Evolutionary conservation across 2,888 invertebrate species (phyloP), one percentile per base, ranked within the genome.

Genomic region (Crematogaster levior): DNA sequence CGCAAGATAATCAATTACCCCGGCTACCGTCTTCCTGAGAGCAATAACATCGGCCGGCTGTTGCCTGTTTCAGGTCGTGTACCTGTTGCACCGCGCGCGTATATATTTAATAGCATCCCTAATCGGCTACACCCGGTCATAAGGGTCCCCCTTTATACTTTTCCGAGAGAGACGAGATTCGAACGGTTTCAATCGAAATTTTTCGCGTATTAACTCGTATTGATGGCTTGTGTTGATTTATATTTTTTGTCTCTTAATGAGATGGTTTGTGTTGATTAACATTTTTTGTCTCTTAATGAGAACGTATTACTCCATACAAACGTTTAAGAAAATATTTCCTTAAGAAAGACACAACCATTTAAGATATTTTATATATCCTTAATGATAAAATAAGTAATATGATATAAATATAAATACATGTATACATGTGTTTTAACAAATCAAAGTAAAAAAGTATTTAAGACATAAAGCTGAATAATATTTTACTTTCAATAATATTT

Each of bases 1-100:
- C 90, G 89, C 91, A 91, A 90, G 91, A 92, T 92, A 92, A 92
- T 92, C 91, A 92, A 92, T 92, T 92, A 92, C 91, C 89, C 85
- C 89, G 86, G 89, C 87, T 90, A 89, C 90, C 89, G 90, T 86
- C 90, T 90, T 89, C 89, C 87, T 87, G 84, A 89, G 87, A 84
- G 89, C 77, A 88, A 90, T 86, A 89, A 89, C 88, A 88, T 85
- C 88, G 85, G 68, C 82, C 86, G 81, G 85, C 79, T 83, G 87
- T 73, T 81, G 72, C 77, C 53, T 81, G 81, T 77, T 60, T 79
- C 82, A 77, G 84, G 81, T 87, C 83, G 80, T 86, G 86, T 90
- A 90, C 89, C 90, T 89, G 90, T 88, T 90, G 88, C 89, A 65
- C 83, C 58, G 79, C 82, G 85, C 53, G 74, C 83, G 87, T 87